A percentile compares a stretch with the other conserved stretches of the same genome.
These are phyloP conservation scores for Sebastes taczanowskii DNA, from an alignment of 2,797 vertebrate species.

Conservation along the genomic window DNA sequence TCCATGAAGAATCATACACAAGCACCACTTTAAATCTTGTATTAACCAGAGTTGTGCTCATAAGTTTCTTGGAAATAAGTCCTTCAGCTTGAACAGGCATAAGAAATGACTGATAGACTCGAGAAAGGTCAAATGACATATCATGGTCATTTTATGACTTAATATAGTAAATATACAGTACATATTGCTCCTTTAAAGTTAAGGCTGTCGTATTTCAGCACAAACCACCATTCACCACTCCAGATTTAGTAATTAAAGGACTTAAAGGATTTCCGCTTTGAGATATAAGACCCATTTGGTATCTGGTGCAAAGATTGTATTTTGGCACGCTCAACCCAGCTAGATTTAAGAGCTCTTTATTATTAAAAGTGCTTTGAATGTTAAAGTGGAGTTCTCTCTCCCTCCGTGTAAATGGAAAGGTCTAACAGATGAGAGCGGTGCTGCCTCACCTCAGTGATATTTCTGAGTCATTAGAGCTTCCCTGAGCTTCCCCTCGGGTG, in stretches of 20 bases:
- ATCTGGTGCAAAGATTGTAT: neutral
- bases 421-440: slow-evolving; percentile 41
- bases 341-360: neutral
- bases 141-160: too few relatives aligned
- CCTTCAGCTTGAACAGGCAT: too few relatives aligned
- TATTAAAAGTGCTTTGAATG: slow-evolving; percentile 19
- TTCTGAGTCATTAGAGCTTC: slow-evolving; percentile 62
- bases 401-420: slow-evolving; percentile 39
- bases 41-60: too few relatives aligned
- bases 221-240: neutral
- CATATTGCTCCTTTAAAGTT: neutral
- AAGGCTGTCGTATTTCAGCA: neutral
- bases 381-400: neutral
- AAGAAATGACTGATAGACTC: too few relatives aligned
- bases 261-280: neutral
- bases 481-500: slow-evolving; percentile 30
- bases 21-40: too few relatives aligned
- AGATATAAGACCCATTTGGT: neutral
- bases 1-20: too few relatives aligned
- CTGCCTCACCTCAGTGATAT: slow-evolving; percentile 55
- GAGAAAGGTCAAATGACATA: too few relatives aligned
- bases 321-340: neutral
- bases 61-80: neutral
- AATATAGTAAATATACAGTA: too few relatives aligned
- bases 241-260: neutral